Evolutionary conservation across 2,888 invertebrate genomes (phyloP), one percentile per base, ranked within the genome.

Genomic region (Subacronicta megacephala): DNA sequence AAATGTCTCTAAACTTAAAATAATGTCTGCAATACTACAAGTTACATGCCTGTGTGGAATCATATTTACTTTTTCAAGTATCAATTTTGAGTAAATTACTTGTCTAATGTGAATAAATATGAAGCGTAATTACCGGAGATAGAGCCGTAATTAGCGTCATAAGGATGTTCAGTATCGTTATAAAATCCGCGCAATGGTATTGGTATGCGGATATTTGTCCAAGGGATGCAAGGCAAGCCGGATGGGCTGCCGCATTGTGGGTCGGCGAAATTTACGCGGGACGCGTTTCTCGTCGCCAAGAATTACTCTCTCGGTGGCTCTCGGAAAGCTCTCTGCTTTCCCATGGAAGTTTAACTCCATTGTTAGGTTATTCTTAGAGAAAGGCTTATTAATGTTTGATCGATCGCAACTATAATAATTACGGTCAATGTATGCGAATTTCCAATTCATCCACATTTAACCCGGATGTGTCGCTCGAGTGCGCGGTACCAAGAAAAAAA

Each of bases 201-300:
- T 15, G 45, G 73, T 64, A 80, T 81, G 80, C 79, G 75, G 76
- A 84, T 79, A 78, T 78, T 78, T 75, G 63, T 52, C 46, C 66
- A 52, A 76, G 81, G 82, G 83, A 74, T 78, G 63, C 35, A 68
- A 49, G 47, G 79, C 47, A 63, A 78, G 81, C 80, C 84, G 82
- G 84, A 84, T 81, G 70, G 75, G 65, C 62, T 62, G 64, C 50
- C 70, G 60, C 64, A 77, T 83, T 81, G 84, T 89, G 81, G 85
- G 88, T 88, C 88, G 81, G 89, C 83, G 87, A 88, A 87, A 88
- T 84, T 84, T 49, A 65, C 78, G 77, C 80, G 82, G 80, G 80
- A 82, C 76, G 74, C 81, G 76, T 83, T 84, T 82, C 82, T 72
- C 77, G 77, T 77, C 69, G 72, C 67, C 74, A 73, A 80, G 77